Conservation (phyloP, 2,113 vertebrate species). For the Jacana jacana region DNA sequence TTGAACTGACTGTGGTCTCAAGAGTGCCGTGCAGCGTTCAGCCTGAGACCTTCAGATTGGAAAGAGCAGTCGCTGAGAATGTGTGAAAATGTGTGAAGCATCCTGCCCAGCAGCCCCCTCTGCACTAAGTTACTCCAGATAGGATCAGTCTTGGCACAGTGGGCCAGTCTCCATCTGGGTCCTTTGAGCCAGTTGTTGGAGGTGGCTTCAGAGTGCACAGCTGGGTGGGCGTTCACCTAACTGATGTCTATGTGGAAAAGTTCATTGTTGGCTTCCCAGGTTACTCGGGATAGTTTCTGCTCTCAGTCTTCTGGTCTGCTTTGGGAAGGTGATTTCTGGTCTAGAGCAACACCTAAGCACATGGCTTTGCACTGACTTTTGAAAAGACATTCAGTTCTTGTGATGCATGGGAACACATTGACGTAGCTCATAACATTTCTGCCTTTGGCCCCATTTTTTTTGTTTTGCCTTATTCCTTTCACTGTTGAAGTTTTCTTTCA, state of each 20-base stretch:
- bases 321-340: not conserved
- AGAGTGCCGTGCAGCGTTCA: not conserved
- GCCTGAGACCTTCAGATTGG: not conserved
- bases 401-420: not conserved
- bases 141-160: not conserved
- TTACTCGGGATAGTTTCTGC: not conserved
- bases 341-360: not conserved
- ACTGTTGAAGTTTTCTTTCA: not conserved
- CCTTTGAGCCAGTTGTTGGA: not conserved
- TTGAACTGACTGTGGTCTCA: not conserved
- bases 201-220: not conserved
- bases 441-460: not conserved
- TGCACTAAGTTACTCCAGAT: not conserved
- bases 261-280: not conserved
- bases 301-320: not conserved
- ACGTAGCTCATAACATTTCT: not conserved
- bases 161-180: not conserved
- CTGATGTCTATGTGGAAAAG: not conserved
- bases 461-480: not conserved
- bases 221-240: not conserved
- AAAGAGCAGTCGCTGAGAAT: not conserved
- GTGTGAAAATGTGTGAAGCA: not conserved
- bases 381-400: not conserved
- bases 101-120: not conserved
- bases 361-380: not conserved